Base-by-base conservation (phyloP, 2,797 vertebrate species). In the Coracias cyanogaster region DNA sequence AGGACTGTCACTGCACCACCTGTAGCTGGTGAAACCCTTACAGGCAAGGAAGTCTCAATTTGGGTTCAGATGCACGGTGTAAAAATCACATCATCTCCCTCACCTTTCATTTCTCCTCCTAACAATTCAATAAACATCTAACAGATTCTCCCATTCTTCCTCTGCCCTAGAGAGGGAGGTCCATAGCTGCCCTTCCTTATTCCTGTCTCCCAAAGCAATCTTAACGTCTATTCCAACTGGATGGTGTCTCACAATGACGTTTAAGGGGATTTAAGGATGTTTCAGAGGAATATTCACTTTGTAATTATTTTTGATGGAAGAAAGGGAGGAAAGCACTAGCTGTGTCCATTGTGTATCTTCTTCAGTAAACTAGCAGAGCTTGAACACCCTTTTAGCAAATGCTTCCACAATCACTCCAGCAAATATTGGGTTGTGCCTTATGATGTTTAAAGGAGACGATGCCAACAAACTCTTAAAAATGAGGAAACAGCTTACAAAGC, bases 31-130 rank as follows among this genome's bases (percentile, higher is more conserved):
- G 3, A 76, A n/a, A 54, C 26, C 54, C 52, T 25, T 61, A n/a
- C 5, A 28, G 6, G 26, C 28, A 46, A 86, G 8, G 12, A 15
- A 81, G 5, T 55, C 85, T 37, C 57, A 71, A 0, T 24, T 39
- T 0, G 3, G 24, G 20, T 67, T 60, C 43, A 78, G 29, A 64
- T 0, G 2, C 24, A 64, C 0, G 1, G 7, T 2, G 2, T 26
- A 90, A 90, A 90, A 86, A 33, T 21, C 52, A 64, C 45, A 79
- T 12, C 4, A 35, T 12, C n/a, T 76, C 18, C 8, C 48, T 77
- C 26, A 46, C 21, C 15, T 67, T 51, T 22, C 37, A 77, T 13
- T 8, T 52, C 39, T 86, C 29, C 60, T 55, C 78, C 43, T 52
- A 54, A 58, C 0, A 2, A n/a, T 62, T 65, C 66, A 62, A 2